Conservation (phyloP, 2,113 vertebrate genomes). For the Kryptolebias marmoratus region DNA sequence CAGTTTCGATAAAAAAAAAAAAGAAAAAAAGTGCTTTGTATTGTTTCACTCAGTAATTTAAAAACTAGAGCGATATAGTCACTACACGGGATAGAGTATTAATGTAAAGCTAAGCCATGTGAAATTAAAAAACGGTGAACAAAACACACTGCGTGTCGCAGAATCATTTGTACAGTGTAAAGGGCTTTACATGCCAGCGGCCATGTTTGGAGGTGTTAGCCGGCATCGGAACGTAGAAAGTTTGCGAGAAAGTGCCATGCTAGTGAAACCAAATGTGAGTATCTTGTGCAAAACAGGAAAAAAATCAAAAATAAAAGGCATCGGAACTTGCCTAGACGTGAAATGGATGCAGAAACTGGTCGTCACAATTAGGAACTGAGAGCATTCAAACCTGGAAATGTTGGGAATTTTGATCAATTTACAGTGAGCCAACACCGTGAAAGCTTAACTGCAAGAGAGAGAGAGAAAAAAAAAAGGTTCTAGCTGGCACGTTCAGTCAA, state of each 20-base stretch:
- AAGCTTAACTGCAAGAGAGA: conserved; percentile 48
- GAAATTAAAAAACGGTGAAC: conserved; percentile 40
- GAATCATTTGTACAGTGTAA: conserved; percentile 63
- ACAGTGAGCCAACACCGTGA: conserved; percentile 63
- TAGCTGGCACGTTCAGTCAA: conserved; percentile 70
- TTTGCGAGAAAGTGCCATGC: conserved; percentile 44
- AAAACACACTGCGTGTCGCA: conserved; percentile 48
- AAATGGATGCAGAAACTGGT: conserved; percentile 15
- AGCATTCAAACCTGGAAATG: conserved; percentile 70
- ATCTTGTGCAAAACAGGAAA: no score
- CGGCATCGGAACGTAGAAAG: conserved; percentile 39
- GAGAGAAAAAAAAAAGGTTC: conserved; percentile 25
- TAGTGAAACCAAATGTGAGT: neutral
- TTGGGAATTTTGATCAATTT: conserved; percentile 63
- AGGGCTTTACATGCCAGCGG: conserved; percentile 40
- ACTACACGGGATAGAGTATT: conserved; percentile 59
- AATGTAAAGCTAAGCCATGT: conserved; percentile 61
- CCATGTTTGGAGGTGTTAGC: conserved; percentile 21
- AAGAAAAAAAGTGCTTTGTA: conserved; percentile 69
- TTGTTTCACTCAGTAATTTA: conserved; percentile 58
- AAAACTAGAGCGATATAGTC: conserved; percentile 64
- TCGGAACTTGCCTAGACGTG: no score
- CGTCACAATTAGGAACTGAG: conserved; percentile 45
- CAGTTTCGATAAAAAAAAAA: conserved; percentile 41
- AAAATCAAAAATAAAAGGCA: no score